Evolutionary conservation across 2,797 vertebrate species (phyloP), one percentile per base, ranked within the genome.

Genomic region (Sebastes trivittatus): DNA sequence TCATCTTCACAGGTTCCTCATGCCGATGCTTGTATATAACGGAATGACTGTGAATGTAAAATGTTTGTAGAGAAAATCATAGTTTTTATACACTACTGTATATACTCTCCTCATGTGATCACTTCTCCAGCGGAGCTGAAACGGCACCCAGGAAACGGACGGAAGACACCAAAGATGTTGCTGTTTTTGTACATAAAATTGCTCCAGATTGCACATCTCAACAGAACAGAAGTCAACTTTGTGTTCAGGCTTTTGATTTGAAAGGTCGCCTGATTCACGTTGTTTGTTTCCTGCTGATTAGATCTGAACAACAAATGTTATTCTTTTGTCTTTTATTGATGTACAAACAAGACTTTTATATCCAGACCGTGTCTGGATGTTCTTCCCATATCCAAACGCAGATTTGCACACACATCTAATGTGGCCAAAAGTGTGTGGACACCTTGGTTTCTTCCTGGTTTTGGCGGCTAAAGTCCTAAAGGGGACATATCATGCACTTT

Each of bases 111-210:
- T 25, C 32, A 16, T 38, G 30, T 9, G 32, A 68, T 68, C 49
- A 64, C 49, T 29, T 63, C 78, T 80, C 64, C 30, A 34, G 2
- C 54, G 63, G 83, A 80, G 75, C 70, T 62, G 10, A 69, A 74
- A 70, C 11, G 7, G 18, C 16, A 16, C 13, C 46, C n/a, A 54
- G 56, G 79, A 82, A 70, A 63, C 5, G 13, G 38, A 77, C 11
- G 75, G 68, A 76, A 63, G 79, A 83, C 78, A 66, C 87, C 88
- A 92, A 89, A 92, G 89, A 91, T 22, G 78, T 29, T 68, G 69
- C 61, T 80, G 61, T 78, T 81, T 80, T 81, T 80, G 54, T 78
- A 62, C 59, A 32, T 38, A 34, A 36, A 36, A 11, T 34, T 22
- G 68, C 69, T 66, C 42, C 59, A n/a, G 25, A 32, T 5, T 56